Percentiles rank a stretch among this genome's conserved stretches.
phyloP scores from a whole-genome alignment of 2,888 invertebrate genomes.

The Dasysyrphus tricinctus region DNA sequence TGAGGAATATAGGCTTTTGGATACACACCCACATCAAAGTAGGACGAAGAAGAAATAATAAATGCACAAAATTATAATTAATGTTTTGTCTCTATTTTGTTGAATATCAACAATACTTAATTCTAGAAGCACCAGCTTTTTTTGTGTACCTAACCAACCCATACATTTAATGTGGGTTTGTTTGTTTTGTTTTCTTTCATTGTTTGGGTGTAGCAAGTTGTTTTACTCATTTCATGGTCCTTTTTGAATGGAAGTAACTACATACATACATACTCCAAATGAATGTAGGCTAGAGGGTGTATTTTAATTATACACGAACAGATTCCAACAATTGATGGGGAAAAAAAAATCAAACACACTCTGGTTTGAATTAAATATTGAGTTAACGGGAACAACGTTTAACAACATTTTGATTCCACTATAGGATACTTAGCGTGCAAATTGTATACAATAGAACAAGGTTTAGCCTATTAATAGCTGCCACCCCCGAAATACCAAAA shows the following conservation, averaged over 20 bases:
- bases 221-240: slow-evolving; percentile 26
- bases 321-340: slow-evolving; percentile 40
- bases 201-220: not conserved
- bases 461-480: no score
- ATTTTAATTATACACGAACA: slow-evolving; percentile 54
- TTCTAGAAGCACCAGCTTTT: not conserved
- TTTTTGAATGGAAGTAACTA: slow-evolving; percentile 38
- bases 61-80: slow-evolving; percentile 60
- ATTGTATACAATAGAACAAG: no score
- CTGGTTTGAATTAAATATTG: not conserved
- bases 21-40: not conserved
- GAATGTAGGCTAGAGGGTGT: slow-evolving; percentile 17
- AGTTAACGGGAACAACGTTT: not conserved
- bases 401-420: no score
- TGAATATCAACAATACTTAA: slow-evolving; percentile 53
- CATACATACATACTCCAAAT: no score
- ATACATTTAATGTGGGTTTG: not conserved
- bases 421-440: no score
- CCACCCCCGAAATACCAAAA: no score
- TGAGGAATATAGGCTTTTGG: not conserved
- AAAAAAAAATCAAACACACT: not conserved
- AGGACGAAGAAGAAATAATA: slow-evolving; percentile 10
- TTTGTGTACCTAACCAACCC: not conserved
- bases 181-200: slow-evolving; percentile 20
- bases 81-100: slow-evolving; percentile 43